Percentiles rank a stretch among this genome's conserved stretches.
These are phyloP conservation scores for Aphelenchoides fujianensis DNA, from an alignment of 1,140 invertebrate genomes.

Conservation along the genomic window DNA sequence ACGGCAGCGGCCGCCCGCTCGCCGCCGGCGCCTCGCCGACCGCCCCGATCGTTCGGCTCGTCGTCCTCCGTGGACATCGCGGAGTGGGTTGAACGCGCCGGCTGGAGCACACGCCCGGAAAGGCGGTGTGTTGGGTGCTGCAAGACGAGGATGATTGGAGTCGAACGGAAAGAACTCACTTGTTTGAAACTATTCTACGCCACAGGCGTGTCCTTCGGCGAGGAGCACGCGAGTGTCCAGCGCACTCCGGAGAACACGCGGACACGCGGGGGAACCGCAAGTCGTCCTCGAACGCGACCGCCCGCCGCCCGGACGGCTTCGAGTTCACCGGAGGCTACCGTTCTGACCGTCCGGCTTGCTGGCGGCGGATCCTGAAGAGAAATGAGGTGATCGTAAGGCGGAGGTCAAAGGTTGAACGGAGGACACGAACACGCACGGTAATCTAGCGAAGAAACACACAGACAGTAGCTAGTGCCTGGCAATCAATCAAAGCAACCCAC, in stretches of 20 bases:
- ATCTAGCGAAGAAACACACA: too few relatives aligned
- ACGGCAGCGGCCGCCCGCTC: background rate
- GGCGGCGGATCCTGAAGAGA: too few relatives aligned
- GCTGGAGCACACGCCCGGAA: background rate
- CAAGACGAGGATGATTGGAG: background rate
- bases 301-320: too few relatives aligned
- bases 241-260: too few relatives aligned
- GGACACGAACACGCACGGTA: too few relatives aligned
- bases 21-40: background rate
- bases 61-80: background rate
- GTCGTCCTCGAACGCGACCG: background rate
- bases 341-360: too few relatives aligned
- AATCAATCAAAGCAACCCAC: too few relatives aligned
- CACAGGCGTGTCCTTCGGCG: background rate
- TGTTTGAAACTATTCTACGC: constrained; percentile 5
- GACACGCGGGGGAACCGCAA: background rate
- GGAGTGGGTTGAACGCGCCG: background rate
- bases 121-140: background rate
- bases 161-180: background rate
- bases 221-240: too few relatives aligned
- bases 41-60: background rate
- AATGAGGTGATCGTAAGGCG: too few relatives aligned
- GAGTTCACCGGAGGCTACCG: background rate
- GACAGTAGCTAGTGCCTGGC: too few relatives aligned
- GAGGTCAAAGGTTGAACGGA: too few relatives aligned